Base-by-base conservation (phyloP, 2,113 vertebrate genomes). In the Acanthisitta chloris region DNA sequence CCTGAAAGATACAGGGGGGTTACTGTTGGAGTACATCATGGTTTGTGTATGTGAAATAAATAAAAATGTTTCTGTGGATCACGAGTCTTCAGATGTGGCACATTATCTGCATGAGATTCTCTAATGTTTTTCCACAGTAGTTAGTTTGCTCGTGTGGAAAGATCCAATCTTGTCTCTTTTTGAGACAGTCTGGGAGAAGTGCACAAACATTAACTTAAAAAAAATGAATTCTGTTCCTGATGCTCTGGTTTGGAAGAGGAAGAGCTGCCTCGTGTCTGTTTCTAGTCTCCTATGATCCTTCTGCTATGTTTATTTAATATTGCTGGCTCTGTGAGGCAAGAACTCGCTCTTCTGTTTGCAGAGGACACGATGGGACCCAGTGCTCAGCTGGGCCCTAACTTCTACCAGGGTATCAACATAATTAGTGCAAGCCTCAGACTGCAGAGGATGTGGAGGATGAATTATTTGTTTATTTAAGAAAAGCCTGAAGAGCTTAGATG, bases 391-490 rank as follows among this genome's bases (percentile, higher is more conserved):
- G 51, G 46, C 49, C 96, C 72, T 46, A 28, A 64, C 43, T 86
- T 87, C 62, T 89, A 51, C 61, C 48, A 36, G 36, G 48, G 20
- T 64, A 59, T 67, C 76, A 81, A 40, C 36, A 28, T 84, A 67
- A 81, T 88, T 93, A 90, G 51, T 62, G 58, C 9, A 1, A 81
- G 52, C 61, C 86, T 96, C 42, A 77, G 26, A 46, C 62, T 77
- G 58, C 67, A 54, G 54, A 83, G 18, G 58, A 73, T 81, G 42
- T 64, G 74, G 62, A 93, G 42, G 49, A 49, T 77, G 62, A 91
- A 66, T 91, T 87, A 82, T 76, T 87, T 91, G 49, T 94, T 96
- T 85, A 43, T 94, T 76, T 93, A 83, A 78, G 79, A 77, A 90
- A 93, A 90, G 34, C 38, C 54, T 73, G 19, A 90, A 82, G 66